A percentile compares a stretch with the other conserved stretches of the same genome.
These are phyloP conservation scores for Chironomus tentans DNA, from an alignment of 2,888 invertebrate species.

Conservation along the genomic window DNA sequence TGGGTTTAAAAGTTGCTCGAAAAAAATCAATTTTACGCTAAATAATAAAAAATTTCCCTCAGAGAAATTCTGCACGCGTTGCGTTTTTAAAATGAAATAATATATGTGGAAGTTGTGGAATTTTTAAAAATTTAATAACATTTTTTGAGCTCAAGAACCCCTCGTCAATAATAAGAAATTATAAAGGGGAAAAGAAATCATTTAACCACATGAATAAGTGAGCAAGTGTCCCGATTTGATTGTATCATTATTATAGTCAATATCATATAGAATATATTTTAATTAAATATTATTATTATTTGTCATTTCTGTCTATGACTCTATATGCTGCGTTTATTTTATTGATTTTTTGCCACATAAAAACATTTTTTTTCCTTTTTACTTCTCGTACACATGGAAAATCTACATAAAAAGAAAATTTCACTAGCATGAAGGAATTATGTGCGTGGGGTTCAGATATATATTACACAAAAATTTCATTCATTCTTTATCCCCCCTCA, in stretches of 20 bases:
- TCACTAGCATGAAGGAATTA: too few species aligned
- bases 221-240: slow-evolving; percentile 24
- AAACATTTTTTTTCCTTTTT: too few species aligned
- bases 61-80: background rate
- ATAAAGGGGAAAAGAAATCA: slow-evolving; percentile 5
- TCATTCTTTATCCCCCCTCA: background rate
- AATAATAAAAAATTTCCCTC: background rate
- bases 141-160: background rate
- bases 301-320: background rate
- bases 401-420: background rate
- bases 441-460: too few species aligned
- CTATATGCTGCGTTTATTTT: too few species aligned
- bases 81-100: background rate
- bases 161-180: background rate
- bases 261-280: too few species aligned
- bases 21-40: slow-evolving; percentile 4
- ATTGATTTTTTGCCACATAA: too few species aligned
- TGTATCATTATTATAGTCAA: background rate
- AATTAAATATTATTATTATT: slow-evolving; percentile 20
- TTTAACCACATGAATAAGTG: slow-evolving; percentile 25
- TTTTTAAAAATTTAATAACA: background rate
- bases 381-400: too few species aligned
- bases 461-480: background rate
- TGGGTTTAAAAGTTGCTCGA: background rate
- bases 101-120: background rate